phyloP scores from a whole-genome alignment of 2,888 invertebrate species.

The Thyatira batis region DNA sequence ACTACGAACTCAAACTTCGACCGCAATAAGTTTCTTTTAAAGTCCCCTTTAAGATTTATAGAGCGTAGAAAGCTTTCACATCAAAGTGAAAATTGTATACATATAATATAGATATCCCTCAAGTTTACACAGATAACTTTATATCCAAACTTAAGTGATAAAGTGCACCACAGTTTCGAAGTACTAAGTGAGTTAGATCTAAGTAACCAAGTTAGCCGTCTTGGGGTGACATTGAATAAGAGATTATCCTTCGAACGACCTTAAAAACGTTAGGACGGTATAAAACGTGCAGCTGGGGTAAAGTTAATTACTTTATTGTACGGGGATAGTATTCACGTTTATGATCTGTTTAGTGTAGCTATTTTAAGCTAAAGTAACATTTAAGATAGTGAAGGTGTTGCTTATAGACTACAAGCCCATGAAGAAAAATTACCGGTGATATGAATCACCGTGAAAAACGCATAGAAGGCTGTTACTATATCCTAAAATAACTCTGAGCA shows the following conservation, averaged over 20 bases:
- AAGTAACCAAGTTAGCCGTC: conserved; percentile 39
- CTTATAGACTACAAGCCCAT: no score
- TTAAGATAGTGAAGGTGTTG: no score
- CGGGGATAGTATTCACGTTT: no score
- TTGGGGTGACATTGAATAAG: conserved; percentile 29
- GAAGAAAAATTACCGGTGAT: no score
- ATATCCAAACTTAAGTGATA: conserved; percentile 32
- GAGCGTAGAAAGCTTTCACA: background rate
- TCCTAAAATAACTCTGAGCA: no score
- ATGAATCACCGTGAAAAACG: no score
- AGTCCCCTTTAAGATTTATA: background rate
- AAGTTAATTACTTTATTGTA: no score
- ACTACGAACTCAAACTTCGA: background rate
- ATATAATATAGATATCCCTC: conserved; percentile 12
- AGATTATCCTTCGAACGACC: conserved; percentile 11
- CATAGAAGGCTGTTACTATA: no score
- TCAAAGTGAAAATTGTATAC: background rate
- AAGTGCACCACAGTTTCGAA: conserved; percentile 32
- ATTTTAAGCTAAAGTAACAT: no score
- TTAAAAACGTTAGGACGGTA: background rate
- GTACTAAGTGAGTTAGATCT: conserved; percentile 24
- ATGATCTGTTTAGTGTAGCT: no score
- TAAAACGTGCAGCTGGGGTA: no score
- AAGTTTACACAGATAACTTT: conserved; percentile 7
- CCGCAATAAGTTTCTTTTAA: background rate